A percentile compares a stretch with the other conserved stretches of the same genome.
These are phyloP conservation scores for Melierax canorus DNA, from an alignment of 2,113 vertebrate genomes.

Conservation along the genomic window DNA sequence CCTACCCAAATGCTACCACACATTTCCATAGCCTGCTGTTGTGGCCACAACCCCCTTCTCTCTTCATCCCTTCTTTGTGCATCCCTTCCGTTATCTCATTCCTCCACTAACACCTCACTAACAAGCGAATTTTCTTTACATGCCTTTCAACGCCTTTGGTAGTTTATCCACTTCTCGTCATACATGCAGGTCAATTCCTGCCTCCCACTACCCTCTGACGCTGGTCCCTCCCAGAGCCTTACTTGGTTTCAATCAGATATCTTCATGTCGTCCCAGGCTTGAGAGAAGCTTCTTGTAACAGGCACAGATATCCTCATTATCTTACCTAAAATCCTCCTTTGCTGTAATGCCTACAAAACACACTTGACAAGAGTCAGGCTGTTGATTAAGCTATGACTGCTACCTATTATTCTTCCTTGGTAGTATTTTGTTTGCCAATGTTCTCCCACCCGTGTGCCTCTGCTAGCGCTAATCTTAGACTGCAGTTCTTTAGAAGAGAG, in stretches of 20 bases:
- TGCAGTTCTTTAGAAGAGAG: too few species aligned
- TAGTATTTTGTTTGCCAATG: neutral
- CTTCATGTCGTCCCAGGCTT: neutral
- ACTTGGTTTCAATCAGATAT: neutral
- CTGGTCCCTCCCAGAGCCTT: neutral
- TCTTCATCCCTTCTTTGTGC: neutral
- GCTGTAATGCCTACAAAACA: neutral
- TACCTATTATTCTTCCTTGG: neutral
- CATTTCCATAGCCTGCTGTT: neutral
- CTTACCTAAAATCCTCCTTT: neutral
- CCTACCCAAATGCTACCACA: neutral
- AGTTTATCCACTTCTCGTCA: neutral
- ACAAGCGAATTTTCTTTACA: neutral
- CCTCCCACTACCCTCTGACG: neutral
- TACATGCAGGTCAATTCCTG: constrained; percentile 21
- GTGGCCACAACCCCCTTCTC: neutral
- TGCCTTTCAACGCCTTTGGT: neutral
- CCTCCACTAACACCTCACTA: neutral
- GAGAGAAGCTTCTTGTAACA: neutral
- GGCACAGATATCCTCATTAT: constrained; percentile 1
- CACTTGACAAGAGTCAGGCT: neutral
- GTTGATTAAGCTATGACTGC: neutral
- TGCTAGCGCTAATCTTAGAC: too few species aligned
- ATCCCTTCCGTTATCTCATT: neutral
- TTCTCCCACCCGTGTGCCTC: too few species aligned